These are phyloP conservation scores for Campylomormyrus tamandua DNA, from an alignment of 2,113 vertebrate genomes.

Conservation along the genomic window DNA sequence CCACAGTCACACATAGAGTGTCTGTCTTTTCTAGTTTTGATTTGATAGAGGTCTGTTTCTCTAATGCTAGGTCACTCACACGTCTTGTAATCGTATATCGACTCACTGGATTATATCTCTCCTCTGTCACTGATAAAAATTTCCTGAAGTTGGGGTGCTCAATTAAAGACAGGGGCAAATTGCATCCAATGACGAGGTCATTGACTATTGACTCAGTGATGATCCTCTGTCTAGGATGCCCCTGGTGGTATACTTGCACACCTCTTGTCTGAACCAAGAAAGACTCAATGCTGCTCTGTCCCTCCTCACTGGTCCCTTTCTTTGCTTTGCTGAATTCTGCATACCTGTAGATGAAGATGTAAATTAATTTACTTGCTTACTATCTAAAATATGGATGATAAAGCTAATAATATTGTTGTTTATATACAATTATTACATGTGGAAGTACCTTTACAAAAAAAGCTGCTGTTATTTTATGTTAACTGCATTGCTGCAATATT, in stretches of 20 bases:
- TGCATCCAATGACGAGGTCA: conserved; percentile 28
- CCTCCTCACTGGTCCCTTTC: background rate
- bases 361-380: background rate
- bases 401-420: background rate
- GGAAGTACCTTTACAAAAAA: background rate
- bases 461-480: background rate
- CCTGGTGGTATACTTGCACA: background rate
- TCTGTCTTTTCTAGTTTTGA: conserved; percentile 7
- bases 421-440: background rate
- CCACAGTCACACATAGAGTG: conserved; percentile 13
- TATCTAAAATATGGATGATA: background rate
- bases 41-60: background rate
- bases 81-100: conserved; percentile 17
- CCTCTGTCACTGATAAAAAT: conserved; percentile 17
- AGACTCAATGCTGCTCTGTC: background rate
- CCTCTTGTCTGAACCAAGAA: background rate
- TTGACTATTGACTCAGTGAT: conserved; percentile 9
- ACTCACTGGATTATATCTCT: conserved; percentile 23
- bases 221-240: conserved; percentile 23
- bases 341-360: too few species aligned
- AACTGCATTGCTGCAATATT: background rate
- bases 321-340: too few species aligned
- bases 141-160: conserved; percentile 21
- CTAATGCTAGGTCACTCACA: conserved; percentile 16
- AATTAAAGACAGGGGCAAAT: conserved; percentile 22